These are phyloP conservation scores for Drosophila equinoxialis DNA, from an alignment of 1,140 invertebrate genomes.

Conservation along the genomic window DNA sequence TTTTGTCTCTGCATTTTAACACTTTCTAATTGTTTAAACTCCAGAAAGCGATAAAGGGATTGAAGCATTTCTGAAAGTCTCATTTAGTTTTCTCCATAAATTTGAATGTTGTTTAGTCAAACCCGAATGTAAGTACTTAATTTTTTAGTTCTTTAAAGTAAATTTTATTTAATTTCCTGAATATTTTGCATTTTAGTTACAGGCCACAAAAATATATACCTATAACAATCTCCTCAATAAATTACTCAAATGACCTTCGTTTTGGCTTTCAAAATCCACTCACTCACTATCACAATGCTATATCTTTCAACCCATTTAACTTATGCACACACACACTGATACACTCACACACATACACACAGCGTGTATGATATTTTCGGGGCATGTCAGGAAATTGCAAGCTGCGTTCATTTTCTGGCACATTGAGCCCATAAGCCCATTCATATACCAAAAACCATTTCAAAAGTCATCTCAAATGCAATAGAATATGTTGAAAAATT, in stretches of 20 bases:
- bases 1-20: no score
- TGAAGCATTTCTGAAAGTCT: no score
- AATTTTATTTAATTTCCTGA: background rate
- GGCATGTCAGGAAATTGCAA: slow-evolving; percentile 45
- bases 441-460: slow-evolving; percentile 25
- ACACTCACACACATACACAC: slow-evolving; percentile 4
- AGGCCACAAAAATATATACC: background rate
- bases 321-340: slow-evolving; percentile 1
- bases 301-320: slow-evolving; percentile 17
- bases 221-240: slow-evolving; percentile 34
- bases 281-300: slow-evolving; percentile 13
- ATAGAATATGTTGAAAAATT: slow-evolving; percentile 56
- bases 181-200: background rate
- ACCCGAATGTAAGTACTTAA: background rate
- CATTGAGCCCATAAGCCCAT: slow-evolving; percentile 40
- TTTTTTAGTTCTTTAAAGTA: background rate
- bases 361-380: slow-evolving; percentile 23
- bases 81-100: no score
- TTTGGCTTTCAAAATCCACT: slow-evolving; percentile 13
- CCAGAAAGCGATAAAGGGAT: no score
- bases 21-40: no score
- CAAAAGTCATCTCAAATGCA: slow-evolving; percentile 64
- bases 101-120: no score
- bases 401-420: slow-evolving; percentile 41
- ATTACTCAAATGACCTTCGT: slow-evolving; percentile 40